A percentile compares a stretch with the other conserved stretches of the same genome.
Evolutionary conservation across 2,797 vertebrate genomes (phyloP).

Genomic region (Danio kyathit): DNA sequence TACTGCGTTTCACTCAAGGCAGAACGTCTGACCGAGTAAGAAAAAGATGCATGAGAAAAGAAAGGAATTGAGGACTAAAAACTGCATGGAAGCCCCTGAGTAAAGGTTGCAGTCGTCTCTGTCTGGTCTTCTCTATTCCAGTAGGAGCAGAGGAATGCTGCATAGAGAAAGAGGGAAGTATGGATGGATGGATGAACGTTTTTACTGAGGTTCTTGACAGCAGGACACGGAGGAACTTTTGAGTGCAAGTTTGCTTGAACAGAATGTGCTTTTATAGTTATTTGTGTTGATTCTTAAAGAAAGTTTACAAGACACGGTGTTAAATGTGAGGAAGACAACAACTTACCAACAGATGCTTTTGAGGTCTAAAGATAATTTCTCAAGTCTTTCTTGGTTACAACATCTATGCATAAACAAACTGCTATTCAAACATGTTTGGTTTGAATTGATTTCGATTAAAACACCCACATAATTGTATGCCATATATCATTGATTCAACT

Average conservation of each 20-base stretch:
- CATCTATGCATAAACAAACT: too few species aligned
- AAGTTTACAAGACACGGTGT: conserved; percentile 2
- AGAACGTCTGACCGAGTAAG: conserved; percentile 4
- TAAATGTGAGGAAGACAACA: conserved; percentile 3
- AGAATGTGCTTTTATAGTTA: conserved; percentile 25
- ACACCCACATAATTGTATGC: too few species aligned
- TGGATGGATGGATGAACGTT: neutral
- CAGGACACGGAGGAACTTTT: neutral
- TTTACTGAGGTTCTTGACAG: conserved; percentile 17
- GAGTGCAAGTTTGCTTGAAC: conserved; percentile 11
- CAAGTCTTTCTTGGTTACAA: neutral
- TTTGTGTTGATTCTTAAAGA: conserved; percentile 27
- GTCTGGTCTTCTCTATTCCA: conserved; percentile 14
- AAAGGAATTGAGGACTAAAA: neutral
- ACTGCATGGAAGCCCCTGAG: neutral
- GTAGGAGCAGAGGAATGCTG: conserved; percentile 10
- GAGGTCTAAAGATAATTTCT: neutral
- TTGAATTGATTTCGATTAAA: too few species aligned
- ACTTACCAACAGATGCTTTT: conserved; percentile 16
- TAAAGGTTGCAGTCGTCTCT: conserved; percentile 2
- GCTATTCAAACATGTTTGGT: too few species aligned
- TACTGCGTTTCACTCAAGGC: neutral
- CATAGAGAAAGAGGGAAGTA: neutral
- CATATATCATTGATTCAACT: too few species aligned
- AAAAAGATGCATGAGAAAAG: neutral